Evolutionary conservation across 2,888 invertebrate genomes (phyloP).

Genomic region (Pandemis heparana): DNA sequence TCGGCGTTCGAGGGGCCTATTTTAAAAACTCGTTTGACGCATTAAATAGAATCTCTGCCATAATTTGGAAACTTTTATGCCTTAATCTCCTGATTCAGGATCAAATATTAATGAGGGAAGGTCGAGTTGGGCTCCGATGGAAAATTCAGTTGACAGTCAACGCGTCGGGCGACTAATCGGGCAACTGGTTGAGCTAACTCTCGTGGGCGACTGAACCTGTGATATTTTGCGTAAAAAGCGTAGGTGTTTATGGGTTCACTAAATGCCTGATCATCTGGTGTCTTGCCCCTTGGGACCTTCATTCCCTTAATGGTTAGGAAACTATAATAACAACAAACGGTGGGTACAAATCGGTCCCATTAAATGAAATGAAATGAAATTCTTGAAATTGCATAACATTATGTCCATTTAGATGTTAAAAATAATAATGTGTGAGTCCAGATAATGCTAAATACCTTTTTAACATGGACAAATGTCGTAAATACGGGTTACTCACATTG

Average conservation of each 20-base stretch:
- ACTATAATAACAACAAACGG: background rate
- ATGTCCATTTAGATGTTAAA: too few relatives aligned
- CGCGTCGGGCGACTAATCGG: conserved; percentile 44
- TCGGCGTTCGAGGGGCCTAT: conserved; percentile 21
- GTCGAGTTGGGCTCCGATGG: conserved; percentile 29
- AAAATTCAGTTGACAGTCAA: conserved; percentile 24
- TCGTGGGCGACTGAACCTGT: conserved; percentile 42
- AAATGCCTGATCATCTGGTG: conserved; percentile 3
- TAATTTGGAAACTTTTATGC: conserved; percentile 58
- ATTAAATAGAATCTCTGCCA: conserved; percentile 50
- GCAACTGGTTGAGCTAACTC: conserved; percentile 41
- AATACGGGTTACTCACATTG: too few relatives aligned
- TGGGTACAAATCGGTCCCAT: background rate
- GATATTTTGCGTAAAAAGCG: conserved; percentile 30
- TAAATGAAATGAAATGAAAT: too few relatives aligned
- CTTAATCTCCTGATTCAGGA: conserved; percentile 54
- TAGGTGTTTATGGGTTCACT: conserved; percentile 8
- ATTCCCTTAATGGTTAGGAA: background rate
- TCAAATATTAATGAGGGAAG: conserved; percentile 58
- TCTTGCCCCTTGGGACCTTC: background rate
- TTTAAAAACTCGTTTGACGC: conserved; percentile 37
- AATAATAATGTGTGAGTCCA: too few relatives aligned
- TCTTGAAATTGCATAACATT: too few relatives aligned
- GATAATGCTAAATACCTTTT: too few relatives aligned
- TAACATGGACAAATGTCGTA: too few relatives aligned